Evolutionary conservation across 2,113 vertebrate species (phyloP).

Genomic region (Rhea pennata): DNA sequence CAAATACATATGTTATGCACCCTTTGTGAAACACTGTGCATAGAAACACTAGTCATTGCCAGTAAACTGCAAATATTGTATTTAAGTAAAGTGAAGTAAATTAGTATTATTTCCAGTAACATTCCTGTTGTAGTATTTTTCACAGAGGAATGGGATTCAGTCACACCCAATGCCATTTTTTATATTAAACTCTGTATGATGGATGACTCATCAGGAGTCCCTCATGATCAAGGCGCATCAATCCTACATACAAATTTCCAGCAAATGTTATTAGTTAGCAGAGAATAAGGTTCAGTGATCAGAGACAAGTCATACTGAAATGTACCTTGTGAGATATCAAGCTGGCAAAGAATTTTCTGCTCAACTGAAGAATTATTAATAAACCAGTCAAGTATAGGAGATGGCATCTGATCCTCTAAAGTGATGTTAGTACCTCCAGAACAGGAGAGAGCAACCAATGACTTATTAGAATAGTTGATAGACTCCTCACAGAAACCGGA

Average conservation of each 20-base stretch:
- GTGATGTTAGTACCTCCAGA: not conserved
- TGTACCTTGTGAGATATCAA: not conserved
- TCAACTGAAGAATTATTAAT: not conserved
- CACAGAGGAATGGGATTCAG: not conserved
- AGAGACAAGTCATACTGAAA: not conserved
- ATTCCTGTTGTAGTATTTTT: not conserved
- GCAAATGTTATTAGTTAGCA: not conserved
- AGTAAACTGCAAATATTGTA: not conserved
- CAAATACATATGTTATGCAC: not conserved
- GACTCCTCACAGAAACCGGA: not conserved
- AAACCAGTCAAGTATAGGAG: not conserved
- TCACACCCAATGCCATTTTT: not conserved
- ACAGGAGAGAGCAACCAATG: not conserved
- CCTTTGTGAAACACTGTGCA: not conserved
- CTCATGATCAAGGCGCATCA: not conserved
- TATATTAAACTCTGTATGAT: not conserved
- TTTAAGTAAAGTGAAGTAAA: not conserved
- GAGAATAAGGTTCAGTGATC: rapidly evolving
- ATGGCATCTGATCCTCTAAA: not conserved
- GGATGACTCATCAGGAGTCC: rapidly evolving
- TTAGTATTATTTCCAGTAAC: not conserved
- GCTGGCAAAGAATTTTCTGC: not conserved
- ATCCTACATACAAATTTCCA: not conserved
- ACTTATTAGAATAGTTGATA: not conserved
- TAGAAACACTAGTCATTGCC: not conserved